Percentiles rank a stretch among this genome's conserved stretches.
Evolutionary conservation across 2,113 vertebrate species (phyloP).

Genomic region (Hippocampus mohnikei): DNA sequence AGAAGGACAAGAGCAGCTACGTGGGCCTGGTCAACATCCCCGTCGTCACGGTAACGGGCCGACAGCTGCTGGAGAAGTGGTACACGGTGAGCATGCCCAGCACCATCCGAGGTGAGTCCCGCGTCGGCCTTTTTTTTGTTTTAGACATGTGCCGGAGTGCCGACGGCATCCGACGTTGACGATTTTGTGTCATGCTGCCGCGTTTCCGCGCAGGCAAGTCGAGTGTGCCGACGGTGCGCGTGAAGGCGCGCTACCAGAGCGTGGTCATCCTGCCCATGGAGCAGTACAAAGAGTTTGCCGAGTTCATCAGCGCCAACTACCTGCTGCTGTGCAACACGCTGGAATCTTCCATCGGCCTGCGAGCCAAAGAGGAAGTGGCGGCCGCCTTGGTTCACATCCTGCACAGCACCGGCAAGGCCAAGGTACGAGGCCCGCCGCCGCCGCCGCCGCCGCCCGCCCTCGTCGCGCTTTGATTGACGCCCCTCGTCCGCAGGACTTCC

Average conservation of each 20-base stretch:
- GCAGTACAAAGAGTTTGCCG: slow-evolving; percentile 97
- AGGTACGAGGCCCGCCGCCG: slow-evolving; percentile 50
- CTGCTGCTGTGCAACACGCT: slow-evolving; percentile 88
- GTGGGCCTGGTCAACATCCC: slow-evolving; percentile 91
- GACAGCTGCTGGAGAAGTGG: slow-evolving; percentile 97
- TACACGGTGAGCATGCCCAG: slow-evolving; percentile 89
- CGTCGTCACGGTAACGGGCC: slow-evolving; percentile 78
- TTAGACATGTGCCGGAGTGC: too few relatives aligned
- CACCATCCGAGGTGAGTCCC: slow-evolving; percentile 73
- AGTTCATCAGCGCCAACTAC: slow-evolving; percentile 96
- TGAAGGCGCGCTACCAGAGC: slow-evolving; percentile 93
- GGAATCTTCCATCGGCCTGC: slow-evolving; percentile 88
- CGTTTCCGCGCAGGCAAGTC: slow-evolving; percentile 43
- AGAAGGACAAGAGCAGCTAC: slow-evolving; percentile 97
- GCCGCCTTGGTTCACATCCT: slow-evolving; percentile 91
- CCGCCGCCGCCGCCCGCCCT: background rate
- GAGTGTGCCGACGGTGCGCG: slow-evolving; percentile 81
- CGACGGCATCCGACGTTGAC: too few relatives aligned
- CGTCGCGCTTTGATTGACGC: background rate
- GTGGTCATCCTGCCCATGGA: slow-evolving; percentile 96
- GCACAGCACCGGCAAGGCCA: slow-evolving; percentile 97
- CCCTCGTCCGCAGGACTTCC: slow-evolving; percentile 82
- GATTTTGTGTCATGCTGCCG: too few relatives aligned
- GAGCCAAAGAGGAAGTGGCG: slow-evolving; percentile 95
- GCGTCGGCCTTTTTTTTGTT: too few relatives aligned